Base-by-base conservation (phyloP, 2,888 invertebrate species). In the Pharmacophagus antenor region DNA sequence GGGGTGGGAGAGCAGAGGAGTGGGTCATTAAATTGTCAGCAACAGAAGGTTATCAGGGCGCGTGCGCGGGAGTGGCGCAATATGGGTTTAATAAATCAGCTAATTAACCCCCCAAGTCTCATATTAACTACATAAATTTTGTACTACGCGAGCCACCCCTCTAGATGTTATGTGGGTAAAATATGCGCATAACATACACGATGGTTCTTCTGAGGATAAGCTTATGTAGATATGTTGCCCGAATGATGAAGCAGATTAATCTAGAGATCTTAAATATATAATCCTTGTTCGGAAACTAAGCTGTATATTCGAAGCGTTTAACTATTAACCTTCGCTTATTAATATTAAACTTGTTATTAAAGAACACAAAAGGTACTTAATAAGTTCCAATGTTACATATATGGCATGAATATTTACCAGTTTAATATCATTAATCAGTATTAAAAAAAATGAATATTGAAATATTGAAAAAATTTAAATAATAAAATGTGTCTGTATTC, bases 121-220 rank as follows among this genome's bases (percentile, higher is more conserved):
- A 86, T 88, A 88, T 88, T 87, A 88, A 85, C 79, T 82, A 85
- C 86, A 88, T 88, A 88, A 85, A 88, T 88, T 88, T 86, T 76
- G 77, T 82, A 81, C 80, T 77, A 70, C 70, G 73, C 73, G 75
- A 79, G 81, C 77, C 79, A 71, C 74, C 78, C 81, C 83, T 84
- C 81, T 72, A 81, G 80, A 77, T 79, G 79, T 79, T 79, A 82
- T 82, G 80, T 74, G 79, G 81, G 82, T 74, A 76, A 82, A 79
- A 83, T 83, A 81, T 80, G 80, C 76, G 74, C 77, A 80, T 80
- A 80, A 80, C 75, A 71, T 71, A 76, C 64, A 64, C 67, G 62
- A 65, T 65, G 65, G 63, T 62, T 64, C 66, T 55, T 68, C 63
- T 62, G 59, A 56, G 66, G 54, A 56, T 62, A 63, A 61, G 63